Evolutionary conservation across 1,140 invertebrate species (phyloP).

Genomic region (Drosophila mauritiana): DNA sequence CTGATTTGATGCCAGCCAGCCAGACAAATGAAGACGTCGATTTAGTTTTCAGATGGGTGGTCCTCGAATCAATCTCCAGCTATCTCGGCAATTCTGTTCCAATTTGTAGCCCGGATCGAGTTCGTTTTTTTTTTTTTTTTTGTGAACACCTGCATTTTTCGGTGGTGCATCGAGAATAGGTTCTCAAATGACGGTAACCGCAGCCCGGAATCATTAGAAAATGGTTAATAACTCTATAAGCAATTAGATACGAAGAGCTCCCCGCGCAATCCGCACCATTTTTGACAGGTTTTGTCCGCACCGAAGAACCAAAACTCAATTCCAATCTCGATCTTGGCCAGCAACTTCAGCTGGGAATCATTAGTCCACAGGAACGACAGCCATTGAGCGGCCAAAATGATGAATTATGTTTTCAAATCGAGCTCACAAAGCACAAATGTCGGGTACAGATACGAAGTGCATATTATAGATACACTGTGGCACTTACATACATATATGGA

Average conservation of each 20-base stretch:
- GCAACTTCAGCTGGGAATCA: slow-evolving; percentile 51
- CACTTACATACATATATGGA: background rate
- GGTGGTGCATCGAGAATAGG: slow-evolving; percentile 2
- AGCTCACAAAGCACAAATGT: slow-evolving; percentile 14
- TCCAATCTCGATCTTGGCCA: slow-evolving; percentile 13
- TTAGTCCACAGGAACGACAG: slow-evolving; percentile 40
- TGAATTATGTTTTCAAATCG: slow-evolving; percentile 68
- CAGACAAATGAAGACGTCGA: slow-evolving; percentile 28
- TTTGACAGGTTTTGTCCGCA: slow-evolving; percentile 32
- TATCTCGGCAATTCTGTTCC: slow-evolving; percentile 34
- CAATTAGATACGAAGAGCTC: slow-evolving; percentile 52
- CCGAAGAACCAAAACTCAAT: slow-evolving; percentile 23
- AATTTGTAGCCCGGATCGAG: slow-evolving; percentile 40
- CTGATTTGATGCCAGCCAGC: slow-evolving; percentile 16
- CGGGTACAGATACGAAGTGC: slow-evolving; percentile 11
- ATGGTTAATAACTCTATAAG: slow-evolving; percentile 76
- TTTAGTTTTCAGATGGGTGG: slow-evolving; percentile 25
- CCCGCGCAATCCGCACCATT: background rate
- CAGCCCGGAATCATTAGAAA: slow-evolving; percentile 52
- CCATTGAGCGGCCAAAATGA: slow-evolving; percentile 45
- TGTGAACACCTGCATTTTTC: slow-evolving; percentile 27
- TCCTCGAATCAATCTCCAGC: slow-evolving; percentile 28
- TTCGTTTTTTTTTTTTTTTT: slow-evolving; percentile 6
- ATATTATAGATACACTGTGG: background rate
- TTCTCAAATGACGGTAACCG: slow-evolving; percentile 54